Base-by-base conservation (phyloP, 2,888 invertebrate genomes). In the Drosophila percnosoma region DNA sequence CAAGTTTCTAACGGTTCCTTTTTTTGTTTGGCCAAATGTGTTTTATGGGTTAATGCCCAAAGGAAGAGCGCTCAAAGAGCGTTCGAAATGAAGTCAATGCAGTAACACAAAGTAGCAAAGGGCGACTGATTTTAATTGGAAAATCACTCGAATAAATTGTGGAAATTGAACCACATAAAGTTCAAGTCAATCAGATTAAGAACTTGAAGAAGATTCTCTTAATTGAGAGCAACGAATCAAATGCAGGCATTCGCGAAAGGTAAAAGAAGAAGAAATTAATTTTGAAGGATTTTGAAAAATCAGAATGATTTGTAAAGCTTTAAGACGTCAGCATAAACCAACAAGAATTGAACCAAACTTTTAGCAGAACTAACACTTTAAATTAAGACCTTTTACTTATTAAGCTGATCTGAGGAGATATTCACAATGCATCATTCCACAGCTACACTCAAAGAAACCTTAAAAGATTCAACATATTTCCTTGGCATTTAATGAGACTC, bases 91-190 rank as follows among this genome's bases (percentile, higher is more conserved):
- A 54, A 55, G 40, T 67, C 42, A 38, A 38, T 55, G 55, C 15
- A 24, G 21, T 15, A 51, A 54, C 34, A 54, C 15, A 42, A 40
- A 15, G n/a, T 60, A 27, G 18, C 42, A 45, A 54, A 60, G 24
- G 33, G 42, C 49, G 60, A n/a, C 40, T 40, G 24, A 62, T 69
- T 73, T 80, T 80, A 76, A 78, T 78, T 80, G 73, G 77, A 66
- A 76, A 73, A 59, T 42, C 57, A 33, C 27, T 33, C 21, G 38
- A 73, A 52, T 34, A 29, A 31, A 33, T 29, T 40, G 33, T 18
- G 24, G 27, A 45, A 51, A 67, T 57, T 40, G 27, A 54, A 42
- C 2, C 57, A 34, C 2, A 40, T 15, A 18, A 60, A 60, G 21
- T 15, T 73, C 29, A 29, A 45, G 13, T 34, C 61, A 75, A 79